These are phyloP conservation scores for Bruchidius siliquastri DNA, from an alignment of 2,888 invertebrate genomes.

Conservation along the genomic window DNA sequence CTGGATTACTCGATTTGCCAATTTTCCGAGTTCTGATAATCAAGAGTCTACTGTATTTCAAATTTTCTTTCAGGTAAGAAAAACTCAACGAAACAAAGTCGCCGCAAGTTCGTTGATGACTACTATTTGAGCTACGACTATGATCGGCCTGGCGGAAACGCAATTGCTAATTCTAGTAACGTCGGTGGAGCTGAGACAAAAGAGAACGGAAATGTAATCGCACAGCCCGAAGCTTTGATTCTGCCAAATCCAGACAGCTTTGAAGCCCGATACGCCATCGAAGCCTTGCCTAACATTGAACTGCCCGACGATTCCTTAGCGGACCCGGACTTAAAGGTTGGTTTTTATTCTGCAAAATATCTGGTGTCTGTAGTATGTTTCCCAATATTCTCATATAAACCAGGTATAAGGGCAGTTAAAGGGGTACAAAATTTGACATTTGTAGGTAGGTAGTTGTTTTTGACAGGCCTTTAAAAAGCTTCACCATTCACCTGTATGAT, in stretches of 20 bases:
- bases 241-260: conserved; percentile 42
- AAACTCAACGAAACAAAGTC: not conserved
- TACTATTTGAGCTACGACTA: not conserved
- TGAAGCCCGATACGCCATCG: conserved; percentile 43
- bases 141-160: not conserved
- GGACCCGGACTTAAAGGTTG: conserved; percentile 53
- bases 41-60: too few relatives aligned
- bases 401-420: too few relatives aligned
- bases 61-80: not conserved
- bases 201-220: not conserved
- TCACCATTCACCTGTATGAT: too few relatives aligned
- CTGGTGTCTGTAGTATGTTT: too few relatives aligned
- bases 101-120: not conserved
- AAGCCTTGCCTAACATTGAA: conserved; percentile 50
- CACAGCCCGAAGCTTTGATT: conserved; percentile 37
- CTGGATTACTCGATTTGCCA: too few relatives aligned
- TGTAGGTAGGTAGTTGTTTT: too few relatives aligned
- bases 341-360: not conserved
- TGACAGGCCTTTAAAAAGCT: too few relatives aligned
- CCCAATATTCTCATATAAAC: too few relatives aligned
- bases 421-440: too few relatives aligned
- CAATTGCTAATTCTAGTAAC: not conserved
- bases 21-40: too few relatives aligned
- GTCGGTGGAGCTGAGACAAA: not conserved
- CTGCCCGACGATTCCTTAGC: conserved; percentile 61